phyloP scores from a whole-genome alignment of 2,113 vertebrate genomes.

The Myotis brandtii region DNA sequence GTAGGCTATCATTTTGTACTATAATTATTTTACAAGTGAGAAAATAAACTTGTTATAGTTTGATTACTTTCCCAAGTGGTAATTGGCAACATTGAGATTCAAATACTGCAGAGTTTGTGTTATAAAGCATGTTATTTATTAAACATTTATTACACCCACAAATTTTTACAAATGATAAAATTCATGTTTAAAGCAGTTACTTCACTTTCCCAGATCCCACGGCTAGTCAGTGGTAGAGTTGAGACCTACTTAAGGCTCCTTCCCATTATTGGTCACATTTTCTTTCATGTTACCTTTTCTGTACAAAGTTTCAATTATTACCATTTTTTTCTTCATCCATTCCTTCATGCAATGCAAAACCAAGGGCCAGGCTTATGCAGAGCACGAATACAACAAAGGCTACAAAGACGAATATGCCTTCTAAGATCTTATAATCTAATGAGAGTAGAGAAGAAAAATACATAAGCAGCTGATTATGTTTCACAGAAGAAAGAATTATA shows the following conservation, averaged over 20 bases:
- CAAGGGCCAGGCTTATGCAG: background rate
- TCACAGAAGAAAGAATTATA: background rate
- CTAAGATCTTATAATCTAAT: background rate
- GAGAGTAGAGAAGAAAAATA: background rate
- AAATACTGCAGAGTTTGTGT: background rate
- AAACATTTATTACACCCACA: background rate
- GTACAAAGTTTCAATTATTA: background rate
- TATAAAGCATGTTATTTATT: background rate
- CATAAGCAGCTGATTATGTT: background rate
- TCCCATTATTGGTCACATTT: background rate
- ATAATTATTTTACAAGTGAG: conserved; percentile 40
- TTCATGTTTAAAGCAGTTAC: background rate
- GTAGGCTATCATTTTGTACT: conserved; percentile 26
- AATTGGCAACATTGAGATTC: conserved; percentile 15
- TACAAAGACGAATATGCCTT: background rate
- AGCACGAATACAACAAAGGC: background rate
- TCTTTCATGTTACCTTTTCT: background rate
- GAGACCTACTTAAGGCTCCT: background rate
- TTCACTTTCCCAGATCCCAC: background rate
- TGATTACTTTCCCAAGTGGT: background rate
- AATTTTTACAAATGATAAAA: background rate
- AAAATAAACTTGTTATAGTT: conserved; percentile 6
- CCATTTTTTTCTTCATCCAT: background rate
- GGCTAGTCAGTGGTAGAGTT: background rate
- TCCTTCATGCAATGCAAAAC: background rate